Conservation (phyloP, 2,888 invertebrate species). For the Anoncus sp. region DNA sequence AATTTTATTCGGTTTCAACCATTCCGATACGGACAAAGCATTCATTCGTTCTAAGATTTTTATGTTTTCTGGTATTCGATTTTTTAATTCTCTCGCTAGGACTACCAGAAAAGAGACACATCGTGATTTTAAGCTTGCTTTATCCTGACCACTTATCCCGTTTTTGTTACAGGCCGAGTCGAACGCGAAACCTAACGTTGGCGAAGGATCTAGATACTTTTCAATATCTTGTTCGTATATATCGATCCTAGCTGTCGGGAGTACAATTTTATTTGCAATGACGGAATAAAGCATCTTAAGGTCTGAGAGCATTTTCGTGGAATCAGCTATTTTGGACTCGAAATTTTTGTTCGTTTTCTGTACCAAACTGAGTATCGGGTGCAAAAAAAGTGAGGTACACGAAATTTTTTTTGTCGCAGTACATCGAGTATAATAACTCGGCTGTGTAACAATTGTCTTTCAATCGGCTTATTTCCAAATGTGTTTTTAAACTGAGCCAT, state of each 20-base stretch:
- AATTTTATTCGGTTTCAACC: background rate
- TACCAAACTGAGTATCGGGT: slow-evolving; percentile 57
- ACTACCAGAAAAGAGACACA: slow-evolving; percentile 42
- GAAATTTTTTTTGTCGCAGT: slow-evolving; percentile 69
- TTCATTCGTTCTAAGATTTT: slow-evolving; percentile 44
- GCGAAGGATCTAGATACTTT: slow-evolving; percentile 43
- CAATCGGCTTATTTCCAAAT: slow-evolving; percentile 55
- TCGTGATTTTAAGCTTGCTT: slow-evolving; percentile 41
- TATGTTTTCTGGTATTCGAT: slow-evolving; percentile 49
- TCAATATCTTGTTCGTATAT: slow-evolving; percentile 31
- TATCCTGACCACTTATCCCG: slow-evolving; percentile 12
- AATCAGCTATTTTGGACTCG: slow-evolving; percentile 1
- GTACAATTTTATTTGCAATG: background rate
- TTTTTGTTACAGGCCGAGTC: slow-evolving; percentile 33
- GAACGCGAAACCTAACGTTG: slow-evolving; percentile 46
- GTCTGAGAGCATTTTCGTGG: background rate
- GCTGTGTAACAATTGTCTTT: slow-evolving; percentile 73
- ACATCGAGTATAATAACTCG: slow-evolving; percentile 70
- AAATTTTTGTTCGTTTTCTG: slow-evolving; percentile 56
- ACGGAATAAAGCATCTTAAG: slow-evolving; percentile 18
- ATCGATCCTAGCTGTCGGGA: slow-evolving; percentile 3
- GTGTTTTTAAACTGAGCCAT: slow-evolving; percentile 73
- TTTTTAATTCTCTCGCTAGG: slow-evolving; percentile 48
- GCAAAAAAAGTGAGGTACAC: slow-evolving; percentile 66
- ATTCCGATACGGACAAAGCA: slow-evolving; percentile 37